phyloP scores from a whole-genome alignment of 2,113 vertebrate species.

The Albula goreensis region DNA sequence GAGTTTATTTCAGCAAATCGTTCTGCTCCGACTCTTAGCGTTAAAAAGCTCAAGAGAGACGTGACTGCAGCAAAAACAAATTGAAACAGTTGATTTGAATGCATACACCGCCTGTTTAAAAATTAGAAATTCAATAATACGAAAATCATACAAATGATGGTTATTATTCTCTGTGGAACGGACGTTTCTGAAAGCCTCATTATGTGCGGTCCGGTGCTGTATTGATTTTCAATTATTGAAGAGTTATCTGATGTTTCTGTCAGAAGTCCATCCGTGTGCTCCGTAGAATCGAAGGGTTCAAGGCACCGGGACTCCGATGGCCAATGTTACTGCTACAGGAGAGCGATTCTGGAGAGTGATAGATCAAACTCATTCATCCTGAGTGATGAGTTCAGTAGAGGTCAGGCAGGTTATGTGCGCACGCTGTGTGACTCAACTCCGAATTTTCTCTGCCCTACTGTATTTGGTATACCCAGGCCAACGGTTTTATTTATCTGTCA shows the following conservation, averaged over 20 bases:
- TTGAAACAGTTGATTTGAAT: slow-evolving; percentile 48
- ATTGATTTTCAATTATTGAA: not conserved
- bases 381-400: not conserved
- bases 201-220: not conserved
- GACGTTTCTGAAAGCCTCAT: not conserved
- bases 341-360: not conserved
- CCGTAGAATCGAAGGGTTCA: not conserved
- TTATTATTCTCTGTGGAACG: not conserved
- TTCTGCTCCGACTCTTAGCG: slow-evolving; percentile 49
- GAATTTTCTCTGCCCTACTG: no score
- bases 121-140: not conserved
- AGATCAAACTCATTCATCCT: not conserved
- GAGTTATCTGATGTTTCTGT: not conserved
- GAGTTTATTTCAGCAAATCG: slow-evolving; percentile 61
- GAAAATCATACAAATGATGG: not conserved
- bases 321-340: not conserved
- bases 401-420: no score
- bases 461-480: no score
- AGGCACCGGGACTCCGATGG: not conserved
- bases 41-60: slow-evolving; percentile 56
- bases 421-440: no score
- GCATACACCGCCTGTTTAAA: not conserved
- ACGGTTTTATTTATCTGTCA: no score
- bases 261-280: not conserved
- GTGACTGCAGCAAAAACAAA: slow-evolving; percentile 60